A percentile compares a stretch with the other conserved stretches of the same genome.
Conservation (phyloP, 2,113 vertebrate species). For the Aphyosemion australe region DNA sequence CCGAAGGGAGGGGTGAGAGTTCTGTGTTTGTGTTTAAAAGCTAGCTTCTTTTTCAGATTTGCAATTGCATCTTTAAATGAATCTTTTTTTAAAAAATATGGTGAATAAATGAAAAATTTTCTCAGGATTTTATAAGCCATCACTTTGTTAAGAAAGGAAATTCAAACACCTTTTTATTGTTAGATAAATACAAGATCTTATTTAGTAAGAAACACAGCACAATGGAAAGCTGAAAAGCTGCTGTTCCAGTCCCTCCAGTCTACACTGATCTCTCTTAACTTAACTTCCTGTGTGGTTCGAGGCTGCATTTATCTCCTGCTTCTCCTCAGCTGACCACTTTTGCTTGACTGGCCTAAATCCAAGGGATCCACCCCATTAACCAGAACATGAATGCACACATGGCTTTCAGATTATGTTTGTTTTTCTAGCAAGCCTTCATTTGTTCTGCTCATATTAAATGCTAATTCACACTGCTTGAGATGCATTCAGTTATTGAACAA, state of each 20-base stretch:
- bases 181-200: no score
- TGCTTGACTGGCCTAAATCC: slow-evolving; percentile 53
- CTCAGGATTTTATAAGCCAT: no score
- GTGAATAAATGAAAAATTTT: no score
- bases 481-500: neutral
- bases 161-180: no score
- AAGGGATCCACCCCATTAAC: slow-evolving; percentile 29
- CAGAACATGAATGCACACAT: slow-evolving; percentile 31
- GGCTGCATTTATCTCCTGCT: slow-evolving; percentile 54
- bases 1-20: no score
- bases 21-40: no score
- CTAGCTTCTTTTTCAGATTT: no score
- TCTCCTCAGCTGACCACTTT: slow-evolving; percentile 34
- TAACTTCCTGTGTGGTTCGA: slow-evolving; percentile 55
- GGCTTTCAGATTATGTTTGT: slow-evolving; percentile 31
- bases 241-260: slow-evolving; percentile 42
- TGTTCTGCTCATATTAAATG: neutral
- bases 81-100: no score
- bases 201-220: no score
- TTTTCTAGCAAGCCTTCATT: slow-evolving; percentile 19
- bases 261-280: slow-evolving; percentile 63
- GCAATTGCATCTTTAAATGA: no score
- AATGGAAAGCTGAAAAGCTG: slow-evolving; percentile 41
- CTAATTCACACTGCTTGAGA: neutral
- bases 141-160: no score